Conservation (phyloP, 2,113 vertebrate genomes). For the Podiceps cristatus region DNA sequence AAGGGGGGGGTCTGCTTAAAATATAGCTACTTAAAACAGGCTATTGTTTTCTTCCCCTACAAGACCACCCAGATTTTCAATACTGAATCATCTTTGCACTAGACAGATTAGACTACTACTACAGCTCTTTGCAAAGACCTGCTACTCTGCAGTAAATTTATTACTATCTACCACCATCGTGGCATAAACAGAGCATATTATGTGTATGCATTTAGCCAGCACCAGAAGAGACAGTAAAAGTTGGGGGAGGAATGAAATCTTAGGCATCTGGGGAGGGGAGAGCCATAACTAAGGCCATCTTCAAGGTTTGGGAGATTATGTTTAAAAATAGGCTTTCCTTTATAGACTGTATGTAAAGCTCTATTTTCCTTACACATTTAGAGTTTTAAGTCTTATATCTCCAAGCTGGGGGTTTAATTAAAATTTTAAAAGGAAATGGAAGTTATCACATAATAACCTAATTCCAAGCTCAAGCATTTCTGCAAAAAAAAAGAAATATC, state of each 20-base stretch:
- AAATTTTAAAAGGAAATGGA: not conserved
- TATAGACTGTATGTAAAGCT: not conserved
- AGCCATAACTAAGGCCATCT: not conserved
- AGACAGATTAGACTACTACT: not conserved
- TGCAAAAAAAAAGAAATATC: too few species aligned
- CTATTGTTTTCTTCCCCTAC: conserved; percentile 30
- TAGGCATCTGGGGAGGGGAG: not conserved
- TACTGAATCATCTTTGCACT: not conserved
- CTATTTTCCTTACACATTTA: not conserved
- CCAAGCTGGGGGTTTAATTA: not conserved
- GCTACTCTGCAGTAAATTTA: not conserved
- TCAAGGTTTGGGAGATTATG: not conserved
- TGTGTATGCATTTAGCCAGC: too few species aligned
- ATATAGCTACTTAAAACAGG: not conserved
- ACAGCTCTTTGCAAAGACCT: not conserved
- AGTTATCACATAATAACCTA: not conserved
- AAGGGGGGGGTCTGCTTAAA: conserved; percentile 1
- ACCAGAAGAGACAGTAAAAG: not conserved
- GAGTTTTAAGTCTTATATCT: not conserved
- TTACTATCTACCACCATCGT: not conserved
- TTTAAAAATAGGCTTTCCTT: not conserved
- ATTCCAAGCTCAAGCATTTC: not conserved
- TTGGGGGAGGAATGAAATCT: not conserved
- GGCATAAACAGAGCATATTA: not conserved
- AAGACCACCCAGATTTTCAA: conserved; percentile 54